Percentiles rank a stretch among this genome's conserved stretches.
These are phyloP conservation scores for Stramonita haemastoma DNA, from an alignment of 2,888 invertebrate species.

Conservation along the genomic window DNA sequence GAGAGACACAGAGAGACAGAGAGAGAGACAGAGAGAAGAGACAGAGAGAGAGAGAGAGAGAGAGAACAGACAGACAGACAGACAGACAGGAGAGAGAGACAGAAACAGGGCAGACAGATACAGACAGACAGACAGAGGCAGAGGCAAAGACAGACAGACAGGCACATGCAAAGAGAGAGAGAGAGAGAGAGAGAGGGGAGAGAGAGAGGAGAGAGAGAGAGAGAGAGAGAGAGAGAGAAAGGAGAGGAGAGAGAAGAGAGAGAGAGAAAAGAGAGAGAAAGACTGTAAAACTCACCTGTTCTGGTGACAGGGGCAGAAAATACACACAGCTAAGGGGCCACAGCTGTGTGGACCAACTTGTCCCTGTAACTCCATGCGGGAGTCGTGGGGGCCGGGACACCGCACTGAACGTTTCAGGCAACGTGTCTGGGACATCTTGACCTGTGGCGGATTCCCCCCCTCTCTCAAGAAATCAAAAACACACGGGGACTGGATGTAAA, in stretches of 20 bases:
- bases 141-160: background rate
- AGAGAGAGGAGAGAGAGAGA: background rate
- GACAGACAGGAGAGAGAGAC: background rate
- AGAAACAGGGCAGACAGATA: background rate
- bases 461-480: too few relatives aligned
- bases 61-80: background rate
- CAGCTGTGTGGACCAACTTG: too few relatives aligned
- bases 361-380: too few relatives aligned
- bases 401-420: too few relatives aligned
- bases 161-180: background rate
- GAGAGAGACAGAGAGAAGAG: background rate
- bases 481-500: too few relatives aligned
- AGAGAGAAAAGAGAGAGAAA: background rate
- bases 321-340: too few relatives aligned
- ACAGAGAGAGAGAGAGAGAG: background rate
- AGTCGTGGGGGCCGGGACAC: too few relatives aligned
- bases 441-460: too few relatives aligned
- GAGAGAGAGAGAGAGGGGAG: background rate
- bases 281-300: background rate
- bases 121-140: slow-evolving; percentile 8
- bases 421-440: too few relatives aligned
- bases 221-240: background rate
- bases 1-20: background rate
- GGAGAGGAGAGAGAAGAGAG: background rate
- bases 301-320: too few relatives aligned